These are phyloP conservation scores for Hermaeophaga mercurialis DNA, from an alignment of 2,888 invertebrate species.

Conservation along the genomic window DNA sequence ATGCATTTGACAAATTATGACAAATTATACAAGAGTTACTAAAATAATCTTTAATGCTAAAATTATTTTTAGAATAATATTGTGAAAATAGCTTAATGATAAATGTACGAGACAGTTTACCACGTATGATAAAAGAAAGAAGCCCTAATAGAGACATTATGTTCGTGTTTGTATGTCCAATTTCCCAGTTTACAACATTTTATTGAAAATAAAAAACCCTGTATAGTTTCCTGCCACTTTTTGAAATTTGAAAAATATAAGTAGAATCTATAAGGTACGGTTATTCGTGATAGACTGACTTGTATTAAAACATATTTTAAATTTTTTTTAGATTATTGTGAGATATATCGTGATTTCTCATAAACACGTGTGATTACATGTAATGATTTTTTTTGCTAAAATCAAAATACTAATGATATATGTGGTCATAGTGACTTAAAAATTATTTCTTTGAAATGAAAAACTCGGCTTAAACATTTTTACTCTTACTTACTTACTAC, in stretches of 20 bases:
- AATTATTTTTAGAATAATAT: too few species aligned
- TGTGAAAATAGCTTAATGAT: too few species aligned
- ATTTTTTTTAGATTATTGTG: not conserved
- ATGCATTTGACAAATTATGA: too few species aligned
- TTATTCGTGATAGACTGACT: not conserved
- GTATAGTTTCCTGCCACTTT: not conserved
- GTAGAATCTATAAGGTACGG: not conserved
- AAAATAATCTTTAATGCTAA: too few species aligned
- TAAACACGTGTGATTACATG: slow-evolving; percentile 13
- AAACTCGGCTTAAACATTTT: not conserved
- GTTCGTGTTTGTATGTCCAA: not conserved
- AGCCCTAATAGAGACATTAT: not conserved
- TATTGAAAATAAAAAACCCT: slow-evolving; percentile 1
- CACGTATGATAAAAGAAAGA: not conserved
- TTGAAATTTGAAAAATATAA: not conserved
- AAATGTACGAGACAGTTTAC: not conserved
- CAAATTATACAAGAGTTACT: too few species aligned
- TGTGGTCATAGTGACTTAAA: slow-evolving; percentile 14
- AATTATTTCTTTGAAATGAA: not conserved
- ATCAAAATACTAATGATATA: slow-evolving; percentile 6
- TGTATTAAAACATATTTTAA: not conserved
- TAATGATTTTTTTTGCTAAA: slow-evolving; percentile 13
- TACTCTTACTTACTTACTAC: too few species aligned
- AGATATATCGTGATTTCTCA: slow-evolving; percentile 12
- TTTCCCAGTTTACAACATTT: not conserved